Evolutionary conservation across 2,797 vertebrate species (phyloP), one percentile per base, ranked within the genome.

Genomic region (Selene dorsalis): DNA sequence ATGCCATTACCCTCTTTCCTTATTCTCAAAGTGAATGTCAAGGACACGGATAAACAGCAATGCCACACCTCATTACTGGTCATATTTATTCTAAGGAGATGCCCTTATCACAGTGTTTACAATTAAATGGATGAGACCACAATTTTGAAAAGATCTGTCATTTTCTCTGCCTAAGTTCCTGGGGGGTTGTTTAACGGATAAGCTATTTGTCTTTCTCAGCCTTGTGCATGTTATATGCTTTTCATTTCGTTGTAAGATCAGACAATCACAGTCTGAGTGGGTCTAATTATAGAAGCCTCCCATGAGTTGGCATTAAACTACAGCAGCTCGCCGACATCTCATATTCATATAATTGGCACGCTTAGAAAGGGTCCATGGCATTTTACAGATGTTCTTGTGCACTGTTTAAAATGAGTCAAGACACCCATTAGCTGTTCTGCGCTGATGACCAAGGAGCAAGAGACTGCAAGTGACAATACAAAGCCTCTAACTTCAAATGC

Each of bases 1-100:
- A 93, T 90, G 87, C 74, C 79, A 75, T 83, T 91, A 85, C 84
- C 66, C 76, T 64, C 61, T 76, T 83, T 75, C 67, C 73, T 83
- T 74, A 69, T 84, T 77, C 85, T 89, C 89, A 91, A 89, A 89
- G 91, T 88, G 92, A 94, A 95, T 94, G 93, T 95, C 93, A 95
- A 95, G 94, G 93, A 91, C 93, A 90, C 79, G 73, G 80, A 87
- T 93, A 93, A 93, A 93, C 90, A 86, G 81, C 48, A 39, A 86
- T 88, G 92, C 88, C 90, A 88, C 77, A 88, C 84, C 90, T 94
- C 91, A 94, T 95, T 93, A 94, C 86, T 77, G 90, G 71, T 81
- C 86, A 80, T 89, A 93, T 94, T 94, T 92, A 93, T 92, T 94
- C 86, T 84, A 86, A 91, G 77, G 83, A 79, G 72, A 87, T 85